These are phyloP conservation scores for Andricus quercusramuli DNA, from an alignment of 2,888 invertebrate species.

Conservation along the genomic window DNA sequence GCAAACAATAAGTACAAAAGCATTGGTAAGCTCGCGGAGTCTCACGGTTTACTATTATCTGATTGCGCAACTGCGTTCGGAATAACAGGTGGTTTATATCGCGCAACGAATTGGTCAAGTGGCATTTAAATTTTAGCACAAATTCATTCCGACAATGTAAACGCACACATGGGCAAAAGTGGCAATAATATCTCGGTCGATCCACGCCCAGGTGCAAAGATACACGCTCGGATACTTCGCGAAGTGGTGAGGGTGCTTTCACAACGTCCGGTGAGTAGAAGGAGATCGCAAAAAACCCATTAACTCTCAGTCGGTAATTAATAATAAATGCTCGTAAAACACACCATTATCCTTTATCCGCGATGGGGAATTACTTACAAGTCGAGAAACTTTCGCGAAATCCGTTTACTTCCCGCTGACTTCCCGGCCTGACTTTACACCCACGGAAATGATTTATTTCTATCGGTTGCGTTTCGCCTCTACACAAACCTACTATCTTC, in stretches of 20 bases:
- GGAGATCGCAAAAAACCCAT: constrained; percentile 28
- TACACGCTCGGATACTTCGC: constrained; percentile 29
- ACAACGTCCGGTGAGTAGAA: constrained; percentile 19
- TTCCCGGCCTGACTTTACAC: constrained; percentile 19
- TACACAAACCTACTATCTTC: constrained; percentile 28
- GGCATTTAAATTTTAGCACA: constrained; percentile 69
- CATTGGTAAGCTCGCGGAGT: constrained; percentile 46
- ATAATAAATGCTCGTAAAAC: constrained; percentile 50
- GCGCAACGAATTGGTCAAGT: constrained; percentile 70
- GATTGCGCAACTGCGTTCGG: constrained; percentile 52
- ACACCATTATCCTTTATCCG: constrained; percentile 18
- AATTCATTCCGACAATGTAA: constrained; percentile 41
- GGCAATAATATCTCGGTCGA: constrained; percentile 54
- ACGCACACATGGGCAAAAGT: constrained; percentile 39
- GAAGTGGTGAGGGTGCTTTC: constrained; percentile 46
- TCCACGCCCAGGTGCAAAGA: constrained; percentile 45
- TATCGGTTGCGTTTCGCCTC: constrained; percentile 6
- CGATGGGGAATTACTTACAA: constrained; percentile 19
- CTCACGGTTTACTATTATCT: constrained; percentile 46
- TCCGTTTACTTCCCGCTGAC: constrained; percentile 32
- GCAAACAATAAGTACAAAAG: constrained; percentile 52
- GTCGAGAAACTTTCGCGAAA: constrained; percentile 23
- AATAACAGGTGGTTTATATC: constrained; percentile 59
- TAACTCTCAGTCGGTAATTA: constrained; percentile 50
- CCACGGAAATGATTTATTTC: constrained; percentile 28